Conservation (phyloP, 2,888 invertebrate genomes). For the Ernsta delagoae region DNA sequence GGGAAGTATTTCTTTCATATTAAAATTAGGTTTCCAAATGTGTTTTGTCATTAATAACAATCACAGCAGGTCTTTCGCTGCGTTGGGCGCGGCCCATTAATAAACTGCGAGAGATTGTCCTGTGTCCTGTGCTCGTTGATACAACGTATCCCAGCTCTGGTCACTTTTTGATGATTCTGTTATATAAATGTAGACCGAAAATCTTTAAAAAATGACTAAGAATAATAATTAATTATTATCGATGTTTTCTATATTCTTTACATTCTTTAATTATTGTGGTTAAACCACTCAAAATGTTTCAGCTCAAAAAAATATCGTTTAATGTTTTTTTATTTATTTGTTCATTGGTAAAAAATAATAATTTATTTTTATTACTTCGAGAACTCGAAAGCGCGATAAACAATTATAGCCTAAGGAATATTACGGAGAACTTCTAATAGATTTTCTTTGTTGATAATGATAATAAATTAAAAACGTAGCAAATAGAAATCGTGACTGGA, state of each 20-base stretch:
- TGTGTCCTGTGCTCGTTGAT: conserved; percentile 37
- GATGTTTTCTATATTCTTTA: no score
- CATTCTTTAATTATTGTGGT: no score
- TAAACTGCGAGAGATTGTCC: conserved; percentile 44
- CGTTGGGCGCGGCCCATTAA: conserved; percentile 55
- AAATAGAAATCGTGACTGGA: conserved; percentile 38
- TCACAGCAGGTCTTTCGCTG: conserved; percentile 70
- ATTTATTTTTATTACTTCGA: conserved; percentile 16
- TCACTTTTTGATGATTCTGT: no score
- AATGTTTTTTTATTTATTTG: background rate
- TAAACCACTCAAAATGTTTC: background rate
- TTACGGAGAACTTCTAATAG: conserved; percentile 34
- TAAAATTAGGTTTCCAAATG: background rate
- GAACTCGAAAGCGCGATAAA: conserved; percentile 18
- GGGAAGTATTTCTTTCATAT: background rate
- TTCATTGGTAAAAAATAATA: conserved; percentile 2
- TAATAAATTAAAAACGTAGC: conserved; percentile 37
- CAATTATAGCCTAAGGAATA: conserved; percentile 27
- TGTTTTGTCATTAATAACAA: conserved; percentile 52
- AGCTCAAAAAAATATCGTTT: background rate
- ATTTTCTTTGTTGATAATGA: conserved; percentile 29
- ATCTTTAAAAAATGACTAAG: no score
- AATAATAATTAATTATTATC: no score
- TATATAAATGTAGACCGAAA: no score
- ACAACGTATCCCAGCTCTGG: no score